Base-by-base conservation (phyloP, 1,140 invertebrate species). In the Cyclargus thomasi region DNA sequence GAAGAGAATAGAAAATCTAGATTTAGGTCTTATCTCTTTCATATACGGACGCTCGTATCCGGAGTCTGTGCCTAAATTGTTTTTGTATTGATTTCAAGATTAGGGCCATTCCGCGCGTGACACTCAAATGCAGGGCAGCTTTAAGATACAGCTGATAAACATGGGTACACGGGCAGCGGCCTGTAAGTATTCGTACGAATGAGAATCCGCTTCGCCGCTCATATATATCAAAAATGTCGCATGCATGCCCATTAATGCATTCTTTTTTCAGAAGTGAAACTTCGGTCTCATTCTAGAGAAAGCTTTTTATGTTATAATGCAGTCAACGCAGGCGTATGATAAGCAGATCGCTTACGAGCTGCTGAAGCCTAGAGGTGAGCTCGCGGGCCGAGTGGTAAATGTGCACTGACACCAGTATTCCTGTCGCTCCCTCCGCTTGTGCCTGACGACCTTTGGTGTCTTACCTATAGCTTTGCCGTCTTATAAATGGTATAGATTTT, bases 151-250 rank as follows among this genome's bases (percentile, higher is more conserved):
- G 83, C 92, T 93, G 79, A 93, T 93, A 91, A 94, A 94, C 91
- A 94, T 94, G 94, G 94, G 94, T 91, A 94, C 94, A 77, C 91
- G 93, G 88, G 93, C 94, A 85, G 93, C 93, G 88, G 94, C 94
- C 91, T 94, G 94, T 94, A 92, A 94, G 94, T 92, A 84, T 80
- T 72, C 70, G 68, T 67, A 62, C 65, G 63, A 62, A 65, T 47
- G 70, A 70, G 53, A 75, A 59, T 66, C 23, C 35, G 75, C 79
- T 79, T 77, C 72, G 74, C 67, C 62, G 77, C 75, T 69, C 67
- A 70, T 70, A 70, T 72, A 70, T 65, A 67, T 47, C 64, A 69
- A 71, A 67, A 71, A 67, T 62, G 74, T 70, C 70, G 76, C 77
- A 76, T 85, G 81, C 81, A 83, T 82, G 81, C 72, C 70, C 71